A percentile compares a stretch with the other conserved stretches of the same genome.
These are phyloP conservation scores for Platycnemis pennipes DNA, from an alignment of 2,888 invertebrate genomes.

Conservation along the genomic window DNA sequence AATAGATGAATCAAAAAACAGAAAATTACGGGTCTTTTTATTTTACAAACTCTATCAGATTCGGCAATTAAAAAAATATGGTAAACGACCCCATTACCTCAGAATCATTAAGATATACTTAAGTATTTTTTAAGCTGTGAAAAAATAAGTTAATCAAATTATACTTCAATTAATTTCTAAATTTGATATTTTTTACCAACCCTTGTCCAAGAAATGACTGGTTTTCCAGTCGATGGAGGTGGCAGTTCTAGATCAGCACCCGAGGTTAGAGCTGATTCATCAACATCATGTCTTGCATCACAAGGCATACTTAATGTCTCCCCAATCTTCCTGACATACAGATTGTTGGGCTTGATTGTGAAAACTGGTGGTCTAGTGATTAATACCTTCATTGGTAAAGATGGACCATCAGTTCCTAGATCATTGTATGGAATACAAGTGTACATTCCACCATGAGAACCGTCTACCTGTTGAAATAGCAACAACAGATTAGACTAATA, in stretches of 20 bases:
- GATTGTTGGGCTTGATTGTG: constrained; percentile 88
- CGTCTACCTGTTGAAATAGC: constrained; percentile 83
- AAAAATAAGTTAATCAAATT: not conserved
- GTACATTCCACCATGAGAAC: constrained; percentile 92
- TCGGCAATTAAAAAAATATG: too few species aligned
- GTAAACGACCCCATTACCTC: too few species aligned
- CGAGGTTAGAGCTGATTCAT: constrained; percentile 77
- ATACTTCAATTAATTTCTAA: not conserved
- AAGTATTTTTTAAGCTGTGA: too few species aligned
- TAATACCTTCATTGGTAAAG: constrained; percentile 89
- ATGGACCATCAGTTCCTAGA: constrained; percentile 92
- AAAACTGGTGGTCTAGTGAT: constrained; percentile 93
- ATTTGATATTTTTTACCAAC: constrained; percentile 77
- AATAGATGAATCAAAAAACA: too few species aligned
- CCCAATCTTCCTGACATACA: constrained; percentile 91
- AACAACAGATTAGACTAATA: not conserved
- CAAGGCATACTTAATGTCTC: constrained; percentile 92
- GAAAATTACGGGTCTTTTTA: too few species aligned
- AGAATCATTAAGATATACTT: too few species aligned
- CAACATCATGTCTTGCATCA: constrained; percentile 86
- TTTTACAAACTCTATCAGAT: too few species aligned
- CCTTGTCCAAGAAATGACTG: constrained; percentile 86
- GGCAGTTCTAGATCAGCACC: constrained; percentile 21
- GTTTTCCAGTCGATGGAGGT: constrained; percentile 78
- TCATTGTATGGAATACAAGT: constrained; percentile 95